These are phyloP conservation scores for Ophion costatus DNA, from an alignment of 2,888 invertebrate genomes.

Conservation along the genomic window DNA sequence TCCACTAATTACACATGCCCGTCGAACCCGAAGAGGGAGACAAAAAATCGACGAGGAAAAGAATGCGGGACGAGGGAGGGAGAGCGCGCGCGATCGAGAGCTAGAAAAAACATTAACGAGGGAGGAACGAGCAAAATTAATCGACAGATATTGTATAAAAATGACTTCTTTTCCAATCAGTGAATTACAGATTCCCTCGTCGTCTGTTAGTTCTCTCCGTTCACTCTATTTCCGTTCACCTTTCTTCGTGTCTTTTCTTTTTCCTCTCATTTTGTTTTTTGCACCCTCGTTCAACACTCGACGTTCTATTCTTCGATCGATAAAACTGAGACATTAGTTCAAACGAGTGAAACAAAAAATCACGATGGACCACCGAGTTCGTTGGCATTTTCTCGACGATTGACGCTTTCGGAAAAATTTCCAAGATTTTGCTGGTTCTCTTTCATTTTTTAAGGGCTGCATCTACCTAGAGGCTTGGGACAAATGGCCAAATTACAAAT, in stretches of 20 bases:
- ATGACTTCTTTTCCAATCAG: constrained; percentile 31
- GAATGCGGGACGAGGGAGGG: neutral
- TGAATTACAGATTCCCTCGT: constrained; percentile 23
- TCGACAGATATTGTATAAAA: constrained; percentile 5
- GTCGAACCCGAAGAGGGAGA: constrained; percentile 30
- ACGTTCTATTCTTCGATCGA: constrained; percentile 28
- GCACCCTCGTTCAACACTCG: constrained; percentile 10
- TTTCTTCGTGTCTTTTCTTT: neutral
- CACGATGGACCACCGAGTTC: constrained; percentile 10
- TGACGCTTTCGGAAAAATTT: constrained; percentile 1
- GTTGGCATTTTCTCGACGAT: constrained; percentile 41
- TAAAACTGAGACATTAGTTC: constrained; percentile 28
- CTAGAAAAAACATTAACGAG: neutral
- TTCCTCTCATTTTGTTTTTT: neutral
- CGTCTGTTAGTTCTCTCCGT: constrained; percentile 7
- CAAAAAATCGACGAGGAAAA: neutral
- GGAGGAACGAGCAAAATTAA: neutral
- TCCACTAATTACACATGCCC: constrained; percentile 62
- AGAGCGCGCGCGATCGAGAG: neutral
- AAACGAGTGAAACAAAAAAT: no score
- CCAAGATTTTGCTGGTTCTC: no score
- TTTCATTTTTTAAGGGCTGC: no score
- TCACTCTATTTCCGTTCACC: neutral
- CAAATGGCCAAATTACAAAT: no score
- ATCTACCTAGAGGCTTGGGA: no score